phyloP scores from a whole-genome alignment of 2,113 vertebrate genomes.

The Oryzias curvinotus region DNA sequence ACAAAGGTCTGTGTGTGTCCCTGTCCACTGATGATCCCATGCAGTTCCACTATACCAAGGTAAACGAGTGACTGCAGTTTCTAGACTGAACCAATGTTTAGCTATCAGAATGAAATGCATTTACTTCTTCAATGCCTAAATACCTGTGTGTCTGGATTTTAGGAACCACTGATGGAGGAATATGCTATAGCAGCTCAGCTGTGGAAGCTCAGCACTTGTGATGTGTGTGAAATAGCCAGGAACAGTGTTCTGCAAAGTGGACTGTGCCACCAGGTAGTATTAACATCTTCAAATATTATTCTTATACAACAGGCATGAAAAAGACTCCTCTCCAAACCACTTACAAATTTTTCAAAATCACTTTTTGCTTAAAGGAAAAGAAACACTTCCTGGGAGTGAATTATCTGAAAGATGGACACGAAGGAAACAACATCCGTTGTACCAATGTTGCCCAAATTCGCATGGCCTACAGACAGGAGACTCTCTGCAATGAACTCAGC shows the following conservation, averaged over 20 bases:
- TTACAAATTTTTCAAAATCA: slow-evolving; percentile 10
- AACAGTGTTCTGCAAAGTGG: slow-evolving; percentile 94
- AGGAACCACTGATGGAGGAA: slow-evolving; percentile 97
- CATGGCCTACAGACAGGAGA: slow-evolving; percentile 92
- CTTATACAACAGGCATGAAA: background rate
- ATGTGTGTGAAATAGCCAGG: slow-evolving; percentile 92
- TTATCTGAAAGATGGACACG: slow-evolving; percentile 89
- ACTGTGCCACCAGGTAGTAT: slow-evolving; percentile 83
- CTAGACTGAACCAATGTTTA: background rate
- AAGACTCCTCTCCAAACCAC: background rate
- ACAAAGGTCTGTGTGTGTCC: slow-evolving; percentile 90
- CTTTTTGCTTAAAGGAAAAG: slow-evolving; percentile 81
- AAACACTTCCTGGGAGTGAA: slow-evolving; percentile 86
- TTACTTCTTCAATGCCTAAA: background rate
- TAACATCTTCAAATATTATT: background rate
- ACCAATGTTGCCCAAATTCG: slow-evolving; percentile 95
- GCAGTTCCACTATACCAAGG: slow-evolving; percentile 97
- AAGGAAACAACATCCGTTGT: slow-evolving; percentile 90
- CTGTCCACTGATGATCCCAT: slow-evolving; percentile 93
- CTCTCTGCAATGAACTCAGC: slow-evolving; percentile 90
- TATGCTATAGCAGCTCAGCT: slow-evolving; percentile 96
- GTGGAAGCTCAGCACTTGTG: slow-evolving; percentile 95
- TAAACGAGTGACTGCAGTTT: slow-evolving; percentile 51
- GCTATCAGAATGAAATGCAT: background rate
- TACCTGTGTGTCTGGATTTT: slow-evolving; percentile 18